These are phyloP conservation scores for Brachionus angularis DNA, from an alignment of 1,140 invertebrate genomes.

Conservation along the genomic window DNA sequence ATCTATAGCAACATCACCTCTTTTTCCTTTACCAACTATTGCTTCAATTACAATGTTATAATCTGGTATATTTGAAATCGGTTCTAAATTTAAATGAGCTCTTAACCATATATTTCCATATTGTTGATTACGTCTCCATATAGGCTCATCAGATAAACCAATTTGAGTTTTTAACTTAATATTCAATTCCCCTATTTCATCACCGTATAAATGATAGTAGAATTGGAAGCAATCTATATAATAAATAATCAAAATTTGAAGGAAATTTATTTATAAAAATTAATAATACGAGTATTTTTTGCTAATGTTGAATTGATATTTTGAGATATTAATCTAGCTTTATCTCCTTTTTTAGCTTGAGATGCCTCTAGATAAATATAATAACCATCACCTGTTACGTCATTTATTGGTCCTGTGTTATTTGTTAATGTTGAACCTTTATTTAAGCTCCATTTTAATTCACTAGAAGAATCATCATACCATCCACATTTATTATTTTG, in stretches of 20 bases:
- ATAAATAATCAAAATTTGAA: too few species aligned
- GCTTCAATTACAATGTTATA: slow-evolving; percentile 29
- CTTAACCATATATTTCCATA: slow-evolving; percentile 22
- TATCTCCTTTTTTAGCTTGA: slow-evolving; percentile 5
- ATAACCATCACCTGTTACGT: slow-evolving; percentile 70
- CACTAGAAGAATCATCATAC: slow-evolving; percentile 50
- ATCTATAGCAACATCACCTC: slow-evolving; percentile 21
- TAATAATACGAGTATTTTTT: not conserved
- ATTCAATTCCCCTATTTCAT: slow-evolving; percentile 22
- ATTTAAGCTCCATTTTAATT: slow-evolving; percentile 48
- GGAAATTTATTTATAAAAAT: not conserved
- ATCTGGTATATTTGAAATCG: not conserved
- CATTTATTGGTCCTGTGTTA: slow-evolving; percentile 68
- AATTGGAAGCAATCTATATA: not conserved
- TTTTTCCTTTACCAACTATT: slow-evolving; percentile 19
- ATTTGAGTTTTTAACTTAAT: not conserved
- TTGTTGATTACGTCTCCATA: slow-evolving; percentile 14
- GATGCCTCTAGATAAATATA: slow-evolving; percentile 58
- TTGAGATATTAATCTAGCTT: slow-evolving; percentile 46
- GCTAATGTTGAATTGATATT: slow-evolving; percentile 51
- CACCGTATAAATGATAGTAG: slow-evolving; percentile 23
- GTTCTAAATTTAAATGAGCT: slow-evolving; percentile 18
- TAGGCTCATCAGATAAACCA: not conserved
- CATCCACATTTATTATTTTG: slow-evolving; percentile 50
- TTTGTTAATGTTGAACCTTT: slow-evolving; percentile 57